Evolutionary conservation across 1,140 invertebrate genomes (phyloP).

Genomic region (Parasteatoda tepidariorum): DNA sequence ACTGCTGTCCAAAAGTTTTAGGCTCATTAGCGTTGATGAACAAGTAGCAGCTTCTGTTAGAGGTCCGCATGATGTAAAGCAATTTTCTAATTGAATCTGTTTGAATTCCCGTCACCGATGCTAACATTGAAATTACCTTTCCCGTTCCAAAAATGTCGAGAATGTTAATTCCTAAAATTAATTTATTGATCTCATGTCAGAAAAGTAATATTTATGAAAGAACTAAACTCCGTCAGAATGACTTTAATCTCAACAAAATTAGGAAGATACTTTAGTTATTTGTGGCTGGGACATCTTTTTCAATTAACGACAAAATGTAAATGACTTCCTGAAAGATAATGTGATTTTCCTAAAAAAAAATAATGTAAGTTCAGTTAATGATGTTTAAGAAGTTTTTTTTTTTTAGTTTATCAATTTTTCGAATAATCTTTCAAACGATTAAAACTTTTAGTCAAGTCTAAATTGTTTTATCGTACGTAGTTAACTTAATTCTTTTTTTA

Average conservation of each 20-base stretch:
- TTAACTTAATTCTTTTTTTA: too few relatives aligned
- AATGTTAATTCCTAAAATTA: slow-evolving; percentile 35
- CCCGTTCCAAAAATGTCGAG: slow-evolving; percentile 10
- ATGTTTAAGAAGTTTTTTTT: too few relatives aligned
- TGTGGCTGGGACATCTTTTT: neutral
- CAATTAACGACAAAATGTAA: neutral
- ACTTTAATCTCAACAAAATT: neutral
- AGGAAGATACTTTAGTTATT: neutral
- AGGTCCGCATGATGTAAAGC: neutral
- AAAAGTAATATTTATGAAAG: neutral
- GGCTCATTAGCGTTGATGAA: neutral
- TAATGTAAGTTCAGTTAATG: too few relatives aligned
- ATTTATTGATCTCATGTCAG: slow-evolving; percentile 16
- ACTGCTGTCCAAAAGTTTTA: neutral
- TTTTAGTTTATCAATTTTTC: too few relatives aligned
- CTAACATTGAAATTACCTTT: slow-evolving; percentile 27
- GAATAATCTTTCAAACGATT: too few relatives aligned
- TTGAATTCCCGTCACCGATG: neutral
- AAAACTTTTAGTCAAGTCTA: too few relatives aligned
- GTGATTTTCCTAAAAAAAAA: too few relatives aligned
- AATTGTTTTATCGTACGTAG: too few relatives aligned
- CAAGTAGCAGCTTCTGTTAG: neutral
- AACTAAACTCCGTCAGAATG: neutral
- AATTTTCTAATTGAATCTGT: slow-evolving; percentile 29
- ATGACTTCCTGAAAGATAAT: neutral